Evolutionary conservation across 2,113 vertebrate species (phyloP), one percentile per base, ranked within the genome.

Genomic region (Paramormyrops kingsleyae): DNA sequence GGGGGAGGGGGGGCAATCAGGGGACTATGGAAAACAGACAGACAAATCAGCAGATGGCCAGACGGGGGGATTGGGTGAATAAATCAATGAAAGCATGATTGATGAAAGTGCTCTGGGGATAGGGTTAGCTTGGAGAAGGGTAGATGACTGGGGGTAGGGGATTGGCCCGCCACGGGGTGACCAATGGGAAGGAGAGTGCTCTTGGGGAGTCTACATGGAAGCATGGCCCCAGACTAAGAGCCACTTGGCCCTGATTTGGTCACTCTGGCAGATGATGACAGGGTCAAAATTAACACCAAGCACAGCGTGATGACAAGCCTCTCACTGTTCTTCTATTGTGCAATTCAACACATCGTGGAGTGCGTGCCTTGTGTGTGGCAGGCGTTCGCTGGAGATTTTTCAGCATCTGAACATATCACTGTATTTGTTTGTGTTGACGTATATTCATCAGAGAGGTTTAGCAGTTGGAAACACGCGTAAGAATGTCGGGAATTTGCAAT

Each of bases 391-490:
- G 91, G 88, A 31, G 91, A 87, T 90, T 47, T 47, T 84, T 47
- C 44, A 47, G 83, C 39, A 47, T 47, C 3, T 47, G 83, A 84
- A 84, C 42, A 47, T 21, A 84, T 24, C 19, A 46, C 83, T 84
- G 19, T n/a, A 24, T 42, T 84, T 84, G 83, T 47, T 91, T 88
- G 66, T 83, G 83, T 90, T 91, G 90, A 27, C 49, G 88, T 74
- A 89, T 89, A 89, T 90, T 92, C 83, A 91, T 91, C 83, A 74
- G 88, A 88, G 88, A 21, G 85, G 59, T 88, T 87, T 91, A 90
- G 89, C 88, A 52, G 89, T 49, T 47, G 89, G 52, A 74, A 70
- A 47, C 62, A 46, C 42, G 10, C 44, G 5, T 19, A 50, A 50
- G 44, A 49, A 59, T 27, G 88, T 6, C 10, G 9, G 42, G 21